Base-by-base conservation (phyloP, 37 sponge, comb jelly and placozoan genomes). In the Chondrosia reniformis region DNA sequence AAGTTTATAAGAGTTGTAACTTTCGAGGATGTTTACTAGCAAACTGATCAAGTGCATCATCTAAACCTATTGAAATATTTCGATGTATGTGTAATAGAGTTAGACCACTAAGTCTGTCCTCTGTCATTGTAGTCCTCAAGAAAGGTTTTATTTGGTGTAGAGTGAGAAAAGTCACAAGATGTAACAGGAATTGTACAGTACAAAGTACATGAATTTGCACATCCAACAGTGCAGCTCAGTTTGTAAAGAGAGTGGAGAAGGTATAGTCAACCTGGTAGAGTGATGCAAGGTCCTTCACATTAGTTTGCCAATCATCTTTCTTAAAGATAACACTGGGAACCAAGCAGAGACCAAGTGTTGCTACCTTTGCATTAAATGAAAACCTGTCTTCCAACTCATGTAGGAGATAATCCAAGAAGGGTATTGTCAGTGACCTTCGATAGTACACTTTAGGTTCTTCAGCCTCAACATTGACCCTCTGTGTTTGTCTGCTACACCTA, bases 41-140 rank as follows among this genome's bases (percentile, higher is more conserved):
- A 46, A 46, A 75, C 45, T 9, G 7, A 15, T 75, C 49, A 22
- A 75, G 31, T 41, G 76, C 76, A 41, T 75, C 54, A 30, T 45
- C 54, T 12, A 49, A 49, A 49, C 15, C 52, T 19, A 49, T 49
- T 19, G 52, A 15, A 19, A 76, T 76, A 15, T 76, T 46, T 49
- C 77, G 30, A 30, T 76, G 77, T 12, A 76, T 34, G 37, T 54
- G 77, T 54, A 76, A 55, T 46, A 76, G 56, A 54, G 77, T 54
- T 2, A 76, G 77, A 28, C 77, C 56, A 76, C 57, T 76, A 55
- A 76, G 77, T 76, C 58, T 54, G 77, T 49, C 56, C 57, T 76
- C 56, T 76, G 31, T 31, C 77, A 76, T 76, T 76, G 77, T 74
- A 9, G 75, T 76, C 54, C 58, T 24, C 31, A 76, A 49, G 77